Conservation (phyloP, 2,888 invertebrate species). For the Crematogaster levior region DNA sequence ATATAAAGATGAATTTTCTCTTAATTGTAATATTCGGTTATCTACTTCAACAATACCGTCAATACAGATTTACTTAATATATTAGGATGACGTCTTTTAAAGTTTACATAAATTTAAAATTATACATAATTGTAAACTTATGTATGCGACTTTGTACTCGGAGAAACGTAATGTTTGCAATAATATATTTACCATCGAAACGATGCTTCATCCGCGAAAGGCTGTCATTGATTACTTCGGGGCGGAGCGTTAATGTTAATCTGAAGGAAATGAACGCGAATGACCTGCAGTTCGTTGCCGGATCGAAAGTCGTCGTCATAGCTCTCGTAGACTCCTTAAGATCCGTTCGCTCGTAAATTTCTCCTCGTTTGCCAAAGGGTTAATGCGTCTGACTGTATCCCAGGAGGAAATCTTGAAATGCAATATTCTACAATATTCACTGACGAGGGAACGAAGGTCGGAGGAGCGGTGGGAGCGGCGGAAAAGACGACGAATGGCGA, state of each 20-base stretch:
- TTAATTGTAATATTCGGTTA: neutral
- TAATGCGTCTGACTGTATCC: constrained; percentile 71
- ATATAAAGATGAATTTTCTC: neutral
- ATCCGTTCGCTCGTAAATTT: constrained; percentile 65
- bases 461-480: constrained; percentile 52
- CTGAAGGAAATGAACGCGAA: constrained; percentile 53
- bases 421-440: constrained; percentile 78
- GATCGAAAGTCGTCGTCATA: constrained; percentile 59
- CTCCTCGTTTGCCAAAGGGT: constrained; percentile 70
- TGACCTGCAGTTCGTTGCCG: constrained; percentile 54
- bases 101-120: no score
- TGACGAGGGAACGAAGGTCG: constrained; percentile 66
- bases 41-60: neutral
- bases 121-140: no score
- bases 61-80: neutral
- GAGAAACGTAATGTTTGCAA: neutral
- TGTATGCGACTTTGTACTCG: neutral
- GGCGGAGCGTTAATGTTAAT: constrained; percentile 52
- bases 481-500: constrained; percentile 53
- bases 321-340: constrained; percentile 58
- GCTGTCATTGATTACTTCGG: constrained; percentile 46
- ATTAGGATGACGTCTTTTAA: neutral
- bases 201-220: neutral
- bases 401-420: constrained; percentile 75
- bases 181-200: constrained; percentile 12